Base-by-base conservation (phyloP, 2,888 invertebrate genomes). In the Panzeria rudis region DNA sequence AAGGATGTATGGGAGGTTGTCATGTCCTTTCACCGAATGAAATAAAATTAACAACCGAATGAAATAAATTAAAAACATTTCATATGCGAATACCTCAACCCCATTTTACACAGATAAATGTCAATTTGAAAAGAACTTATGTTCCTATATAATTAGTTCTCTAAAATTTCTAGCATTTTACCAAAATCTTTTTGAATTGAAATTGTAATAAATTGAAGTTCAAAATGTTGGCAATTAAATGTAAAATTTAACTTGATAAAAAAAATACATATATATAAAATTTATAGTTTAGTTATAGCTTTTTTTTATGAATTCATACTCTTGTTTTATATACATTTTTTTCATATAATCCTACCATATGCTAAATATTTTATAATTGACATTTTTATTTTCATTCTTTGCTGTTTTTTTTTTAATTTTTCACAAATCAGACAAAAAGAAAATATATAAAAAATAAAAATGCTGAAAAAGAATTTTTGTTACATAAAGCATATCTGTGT, bases 331-430 rank as follows among this genome's bases (percentile, higher is more conserved):
- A n/a, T 64, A 29, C 29, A 4, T 29, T 32, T n/a, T 38, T 61
- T 23, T 17, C 52, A 17, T 64, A 20, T 29, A 56, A 44, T 20
- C 20, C 29, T 59, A 25, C 32, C 23, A 59, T 73, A 69, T 69
- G 73, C 35, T 80, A 66, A 75, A 79, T 83, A 69, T 64, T 83
- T 75, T 75, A 64, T 83, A 79, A 83, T 83, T 83, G 83, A 75
- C 66, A 56, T 52, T 68, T 73, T 64, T 66, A 23, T 47, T 3
- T 20, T 1, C 15, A 7, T 20, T 3, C 15, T 23, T 41, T 61
- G n/a, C 13, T 64, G 52, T 41, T 61, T 47, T 9, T 23, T 13
- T 44, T 54, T 54, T 29, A 5, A 56, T 32, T 29, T 47, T 23
- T 17, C 35, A 17, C 7, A 54, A 44, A 54, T 50, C 50, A 17